Evolutionary conservation across 2,888 invertebrate species (phyloP), one percentile per base, ranked within the genome.

Genomic region (Ptychoptera contaminata): DNA sequence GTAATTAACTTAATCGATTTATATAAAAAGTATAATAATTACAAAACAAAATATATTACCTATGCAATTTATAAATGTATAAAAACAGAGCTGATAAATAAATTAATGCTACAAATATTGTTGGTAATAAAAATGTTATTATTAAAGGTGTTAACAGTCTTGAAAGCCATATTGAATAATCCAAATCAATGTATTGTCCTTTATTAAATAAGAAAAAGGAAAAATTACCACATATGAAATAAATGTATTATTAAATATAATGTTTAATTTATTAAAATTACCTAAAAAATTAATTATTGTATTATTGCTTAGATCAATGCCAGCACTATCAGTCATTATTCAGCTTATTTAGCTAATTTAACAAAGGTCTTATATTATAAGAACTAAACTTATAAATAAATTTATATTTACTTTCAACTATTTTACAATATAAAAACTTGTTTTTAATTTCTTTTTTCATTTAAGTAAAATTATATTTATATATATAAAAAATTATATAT

Each of bases 61-160:
- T 81, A 67, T 93, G 85, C 48, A 85, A 71, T 64, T 84, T 82
- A 65, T 87, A 90, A 51, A 93, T 74, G 60, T 87, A 87, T 51
- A 91, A 74, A 58, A 90, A 82, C 57, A 91, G 71, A 49, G 80
- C 81, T 57, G 82, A 84, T 52, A 80, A 65, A 64, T 91, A 91
- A 48, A 91, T 73, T 45, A 91, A 72, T n/a, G 84, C 55, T 40
- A 80, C 77, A 59, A 91, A 85, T 48, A 88, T 72, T 40, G 79
- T 68, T 2, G 91, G 91, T 56, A 91, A 71, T 41, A 91, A 70
- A 69, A 93, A 91, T 52, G 90, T 86, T 51, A 86, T 75, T 53
- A 87, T 69, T 46, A 90, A 70, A 2, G 90, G 90, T 62, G 79
- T 79, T 58, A 90, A 71, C 55, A 87, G 73, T 78, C 87, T 86